Conservation (phyloP, 2,888 invertebrate species). For the Volucella zonaria region DNA sequence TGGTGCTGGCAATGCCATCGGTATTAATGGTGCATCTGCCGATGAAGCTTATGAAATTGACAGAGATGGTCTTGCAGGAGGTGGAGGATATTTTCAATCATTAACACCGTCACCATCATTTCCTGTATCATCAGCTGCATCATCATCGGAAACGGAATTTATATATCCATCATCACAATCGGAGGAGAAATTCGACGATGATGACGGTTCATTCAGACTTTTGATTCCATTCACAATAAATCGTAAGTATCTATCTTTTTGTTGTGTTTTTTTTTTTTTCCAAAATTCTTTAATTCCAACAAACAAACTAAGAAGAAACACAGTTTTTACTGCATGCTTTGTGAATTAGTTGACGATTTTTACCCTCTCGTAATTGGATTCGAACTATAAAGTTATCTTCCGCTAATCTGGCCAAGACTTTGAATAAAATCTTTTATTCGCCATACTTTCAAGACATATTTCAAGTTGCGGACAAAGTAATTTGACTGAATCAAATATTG, state of each 20-base stretch:
- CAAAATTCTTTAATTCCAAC: no score
- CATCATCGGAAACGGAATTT: slow-evolving; percentile 80
- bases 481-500: no score
- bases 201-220: slow-evolving; percentile 77
- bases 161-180: slow-evolving; percentile 79
- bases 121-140: slow-evolving; percentile 80
- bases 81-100: slow-evolving; percentile 23
- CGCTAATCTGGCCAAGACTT: no score
- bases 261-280: no score
- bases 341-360: no score
- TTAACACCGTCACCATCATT: slow-evolving; percentile 78
- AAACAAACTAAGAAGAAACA: no score
- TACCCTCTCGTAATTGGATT: no score
- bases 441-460: no score
- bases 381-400: no score
- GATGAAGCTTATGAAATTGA: slow-evolving; percentile 9
- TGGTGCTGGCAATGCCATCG: background rate
- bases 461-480: no score
- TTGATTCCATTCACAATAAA: slow-evolving; percentile 77
- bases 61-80: slow-evolving; percentile 51
- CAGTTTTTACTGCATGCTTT: no score
- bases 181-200: slow-evolving; percentile 80
- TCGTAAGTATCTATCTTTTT: slow-evolving; percentile 77
- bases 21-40: slow-evolving; percentile 2
- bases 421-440: no score